Percentiles rank a stretch among this genome's conserved stretches.
Evolutionary conservation across 2,888 invertebrate species (phyloP).

Genomic region (Gari tellinella): DNA sequence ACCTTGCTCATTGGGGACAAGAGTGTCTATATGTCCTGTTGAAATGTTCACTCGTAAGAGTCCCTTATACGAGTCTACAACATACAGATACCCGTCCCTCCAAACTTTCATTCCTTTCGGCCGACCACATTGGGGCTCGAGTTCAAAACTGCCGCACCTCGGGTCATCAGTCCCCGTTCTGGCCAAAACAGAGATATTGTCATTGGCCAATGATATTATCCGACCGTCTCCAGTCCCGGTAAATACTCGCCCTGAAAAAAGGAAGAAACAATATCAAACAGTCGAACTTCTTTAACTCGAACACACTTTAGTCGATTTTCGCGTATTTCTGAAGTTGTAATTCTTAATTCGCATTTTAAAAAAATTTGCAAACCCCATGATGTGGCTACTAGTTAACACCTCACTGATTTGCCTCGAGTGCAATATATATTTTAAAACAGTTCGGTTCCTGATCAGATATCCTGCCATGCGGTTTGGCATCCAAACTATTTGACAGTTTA

Average conservation of each 20-base stretch:
- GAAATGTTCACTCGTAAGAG: constrained; percentile 57
- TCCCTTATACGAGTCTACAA: constrained; percentile 71
- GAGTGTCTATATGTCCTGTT: constrained; percentile 48
- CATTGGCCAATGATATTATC: constrained; percentile 60
- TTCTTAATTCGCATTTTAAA: no score
- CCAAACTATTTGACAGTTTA: no score
- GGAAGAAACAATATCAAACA: no score
- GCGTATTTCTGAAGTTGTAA: no score
- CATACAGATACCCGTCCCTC: constrained; percentile 58
- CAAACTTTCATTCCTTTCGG: constrained; percentile 75
- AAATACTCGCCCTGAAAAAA: constrained; percentile 66
- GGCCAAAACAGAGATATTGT: constrained; percentile 46
- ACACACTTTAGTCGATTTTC: no score
- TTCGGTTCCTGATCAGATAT: no score
- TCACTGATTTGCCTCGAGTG: no score
- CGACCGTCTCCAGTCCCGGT: constrained; percentile 71
- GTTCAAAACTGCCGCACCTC: constrained; percentile 59
- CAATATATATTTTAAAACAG: no score
- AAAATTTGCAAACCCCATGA: no score
- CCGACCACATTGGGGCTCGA: constrained; percentile 71
- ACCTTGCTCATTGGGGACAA: constrained; percentile 62
- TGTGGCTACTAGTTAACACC: no score
- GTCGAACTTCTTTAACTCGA: background rate
- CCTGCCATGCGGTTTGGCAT: no score
- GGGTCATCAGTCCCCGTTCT: constrained; percentile 50